Evolutionary conservation across 2,888 invertebrate genomes (phyloP).

Genomic region (Unio pictorum): DNA sequence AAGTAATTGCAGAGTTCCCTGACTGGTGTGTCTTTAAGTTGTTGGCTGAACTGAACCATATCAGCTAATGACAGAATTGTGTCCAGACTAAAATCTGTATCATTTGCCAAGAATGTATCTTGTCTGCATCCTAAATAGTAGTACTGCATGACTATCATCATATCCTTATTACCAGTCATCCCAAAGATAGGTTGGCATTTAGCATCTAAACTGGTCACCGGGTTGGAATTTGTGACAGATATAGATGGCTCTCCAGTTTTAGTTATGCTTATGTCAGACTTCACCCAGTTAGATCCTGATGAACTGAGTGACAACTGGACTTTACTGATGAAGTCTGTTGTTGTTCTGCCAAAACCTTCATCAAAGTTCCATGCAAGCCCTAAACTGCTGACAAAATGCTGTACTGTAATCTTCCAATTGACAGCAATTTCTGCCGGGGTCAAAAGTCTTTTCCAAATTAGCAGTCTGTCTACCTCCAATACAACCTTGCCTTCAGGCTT

Average conservation of each 20-base stretch:
- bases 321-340: slow-evolving; percentile 18
- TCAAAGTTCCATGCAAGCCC: slow-evolving; percentile 26
- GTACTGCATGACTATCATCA: no score
- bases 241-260: slow-evolving; percentile 4
- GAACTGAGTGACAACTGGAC: slow-evolving; percentile 9
- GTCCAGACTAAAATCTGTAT: slow-evolving; percentile 15
- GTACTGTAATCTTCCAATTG: slow-evolving; percentile 16
- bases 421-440: slow-evolving; percentile 14
- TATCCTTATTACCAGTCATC: no score
- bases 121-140: no score
- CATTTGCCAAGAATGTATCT: slow-evolving; percentile 7
- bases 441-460: slow-evolving; percentile 19
- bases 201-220: neutral
- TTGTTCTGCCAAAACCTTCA: slow-evolving; percentile 19
- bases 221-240: slow-evolving; percentile 1
- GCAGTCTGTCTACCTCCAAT: slow-evolving; percentile 26
- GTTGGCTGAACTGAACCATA: slow-evolving; percentile 3
- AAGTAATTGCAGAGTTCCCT: slow-evolving; percentile 37
- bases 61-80: slow-evolving; percentile 2
- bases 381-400: slow-evolving; percentile 4
- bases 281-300: slow-evolving; percentile 21
- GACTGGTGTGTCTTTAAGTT: slow-evolving; percentile 19
- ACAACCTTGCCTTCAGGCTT: slow-evolving; percentile 26
- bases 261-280: slow-evolving; percentile 2
- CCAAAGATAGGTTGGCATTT: slow-evolving; percentile 10